Conservation (phyloP, 2,113 vertebrate genomes). For the Amphiprion ocellaris region DNA sequence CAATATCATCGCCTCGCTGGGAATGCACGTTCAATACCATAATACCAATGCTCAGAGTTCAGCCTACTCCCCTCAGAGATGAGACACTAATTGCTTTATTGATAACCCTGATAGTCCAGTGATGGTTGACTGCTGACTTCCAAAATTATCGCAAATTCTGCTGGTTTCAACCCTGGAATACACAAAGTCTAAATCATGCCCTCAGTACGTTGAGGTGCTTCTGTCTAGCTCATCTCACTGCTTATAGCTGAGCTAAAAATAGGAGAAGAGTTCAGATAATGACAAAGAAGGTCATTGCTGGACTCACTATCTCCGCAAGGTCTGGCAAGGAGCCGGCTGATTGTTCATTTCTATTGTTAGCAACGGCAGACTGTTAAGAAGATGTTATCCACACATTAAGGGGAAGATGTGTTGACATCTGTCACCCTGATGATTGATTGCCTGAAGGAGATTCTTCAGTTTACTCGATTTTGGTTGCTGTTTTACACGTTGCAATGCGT, state of each 20-base stretch:
- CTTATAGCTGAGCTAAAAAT: conserved; percentile 56
- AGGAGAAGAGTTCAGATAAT: conserved; percentile 56
- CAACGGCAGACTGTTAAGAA: conserved; percentile 44
- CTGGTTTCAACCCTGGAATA: conserved; percentile 21
- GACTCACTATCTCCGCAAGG: conserved; percentile 34
- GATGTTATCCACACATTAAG: conserved; percentile 62
- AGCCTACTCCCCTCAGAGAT: conserved; percentile 42
- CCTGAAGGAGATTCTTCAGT: conserved; percentile 65
- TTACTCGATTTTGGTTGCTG: conserved; percentile 63
- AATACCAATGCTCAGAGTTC: conserved; percentile 58
- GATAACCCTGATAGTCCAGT: conserved; percentile 58
- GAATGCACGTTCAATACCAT: conserved; percentile 64
- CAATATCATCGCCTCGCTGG: conserved; percentile 30
- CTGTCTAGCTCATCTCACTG: conserved; percentile 16
- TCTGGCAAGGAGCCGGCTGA: conserved; percentile 52
- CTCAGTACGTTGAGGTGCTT: conserved; percentile 6
- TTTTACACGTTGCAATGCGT: conserved; percentile 68
- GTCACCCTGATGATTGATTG: conserved; percentile 67
- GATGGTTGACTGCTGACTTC: conserved; percentile 42
- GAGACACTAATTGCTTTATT: conserved; percentile 74
- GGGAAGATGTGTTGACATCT: conserved; percentile 62
- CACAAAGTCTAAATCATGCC: conserved; percentile 33
- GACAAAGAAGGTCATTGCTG: conserved; percentile 65
- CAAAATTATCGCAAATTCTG: conserved; percentile 42
- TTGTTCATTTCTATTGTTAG: conserved; percentile 60